Conservation (phyloP, 1,140 invertebrate species). For the Leptinotarsa undecemlineata region DNA sequence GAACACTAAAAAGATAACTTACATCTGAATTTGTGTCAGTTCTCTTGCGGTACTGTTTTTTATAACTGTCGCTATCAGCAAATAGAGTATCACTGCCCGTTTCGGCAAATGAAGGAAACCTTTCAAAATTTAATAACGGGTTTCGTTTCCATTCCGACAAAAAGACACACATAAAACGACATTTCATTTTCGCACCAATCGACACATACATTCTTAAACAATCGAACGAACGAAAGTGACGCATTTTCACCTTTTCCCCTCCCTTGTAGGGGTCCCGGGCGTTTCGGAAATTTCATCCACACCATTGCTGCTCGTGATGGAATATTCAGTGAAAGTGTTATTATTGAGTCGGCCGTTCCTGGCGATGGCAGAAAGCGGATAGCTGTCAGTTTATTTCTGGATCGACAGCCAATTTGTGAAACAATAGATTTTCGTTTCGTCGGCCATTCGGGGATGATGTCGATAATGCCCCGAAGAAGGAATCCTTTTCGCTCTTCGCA, state of each 20-base stretch:
- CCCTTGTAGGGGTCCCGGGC: neutral
- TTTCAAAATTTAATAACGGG: too few relatives aligned
- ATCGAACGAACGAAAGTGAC: neutral
- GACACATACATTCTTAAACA: neutral
- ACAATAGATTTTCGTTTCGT: constrained; percentile 3
- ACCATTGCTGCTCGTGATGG: constrained; percentile 3
- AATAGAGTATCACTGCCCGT: too few relatives aligned
- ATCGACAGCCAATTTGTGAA: neutral
- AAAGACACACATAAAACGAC: too few relatives aligned
- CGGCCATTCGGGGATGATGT: neutral
- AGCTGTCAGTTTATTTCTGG: neutral
- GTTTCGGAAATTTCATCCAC: neutral
- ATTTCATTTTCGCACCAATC: neutral
- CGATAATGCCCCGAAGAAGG: constrained; percentile 4
- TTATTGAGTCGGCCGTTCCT: neutral
- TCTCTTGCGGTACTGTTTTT: too few relatives aligned
- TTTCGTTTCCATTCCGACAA: too few relatives aligned
- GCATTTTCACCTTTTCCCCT: neutral
- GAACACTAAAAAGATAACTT: too few relatives aligned
- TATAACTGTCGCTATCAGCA: too few relatives aligned
- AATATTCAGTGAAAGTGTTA: constrained; percentile 6
- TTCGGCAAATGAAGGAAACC: too few relatives aligned
- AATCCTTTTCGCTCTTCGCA: neutral
- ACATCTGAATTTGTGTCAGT: too few relatives aligned
- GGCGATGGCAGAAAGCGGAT: neutral